A percentile compares a stretch with the other conserved stretches of the same genome.
Evolutionary conservation across 2,888 invertebrate genomes (phyloP).

Genomic region (Macaria notata): DNA sequence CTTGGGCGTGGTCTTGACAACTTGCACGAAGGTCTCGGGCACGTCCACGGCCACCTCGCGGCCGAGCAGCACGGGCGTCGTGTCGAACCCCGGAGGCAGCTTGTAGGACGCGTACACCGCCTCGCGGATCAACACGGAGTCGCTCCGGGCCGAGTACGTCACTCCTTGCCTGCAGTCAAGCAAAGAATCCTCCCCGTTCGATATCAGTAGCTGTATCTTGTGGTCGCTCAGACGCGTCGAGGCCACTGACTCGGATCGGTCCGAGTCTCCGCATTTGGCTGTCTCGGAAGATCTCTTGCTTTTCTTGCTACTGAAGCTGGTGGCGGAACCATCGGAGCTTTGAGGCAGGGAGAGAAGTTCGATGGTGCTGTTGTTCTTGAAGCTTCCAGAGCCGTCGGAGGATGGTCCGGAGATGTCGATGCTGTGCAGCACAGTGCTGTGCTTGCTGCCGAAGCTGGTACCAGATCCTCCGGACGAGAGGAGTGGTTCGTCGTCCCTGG

Average conservation of each 20-base stretch:
- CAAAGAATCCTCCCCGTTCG: conserved; percentile 74
- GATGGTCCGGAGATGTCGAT: conserved; percentile 63
- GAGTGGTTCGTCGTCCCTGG: conserved; percentile 77
- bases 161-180: conserved; percentile 73
- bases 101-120: conserved; percentile 76
- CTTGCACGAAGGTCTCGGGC: conserved; percentile 92
- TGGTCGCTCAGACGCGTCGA: conserved; percentile 66
- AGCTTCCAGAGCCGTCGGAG: conserved; percentile 68
- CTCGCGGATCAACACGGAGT: conserved; percentile 75
- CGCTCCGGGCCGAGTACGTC: conserved; percentile 75
- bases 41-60: conserved; percentile 93
- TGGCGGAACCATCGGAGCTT: conserved; percentile 64
- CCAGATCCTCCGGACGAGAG: conserved; percentile 71
- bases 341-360: conserved; percentile 71
- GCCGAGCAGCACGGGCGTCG: conserved; percentile 75
- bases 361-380: conserved; percentile 68
- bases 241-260: conserved; percentile 64
- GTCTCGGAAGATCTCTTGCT: conserved; percentile 72
- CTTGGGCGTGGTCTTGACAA: conserved; percentile 88
- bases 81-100: conserved; percentile 72
- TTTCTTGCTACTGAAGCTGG: conserved; percentile 71
- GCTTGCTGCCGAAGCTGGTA: conserved; percentile 74
- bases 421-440: conserved; percentile 67
- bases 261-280: conserved; percentile 71
- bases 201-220: conserved; percentile 72